Evolutionary conservation across 2,113 vertebrate species (phyloP), one percentile per base, ranked within the genome.

Genomic region (Nothoprocta perdicaria): DNA sequence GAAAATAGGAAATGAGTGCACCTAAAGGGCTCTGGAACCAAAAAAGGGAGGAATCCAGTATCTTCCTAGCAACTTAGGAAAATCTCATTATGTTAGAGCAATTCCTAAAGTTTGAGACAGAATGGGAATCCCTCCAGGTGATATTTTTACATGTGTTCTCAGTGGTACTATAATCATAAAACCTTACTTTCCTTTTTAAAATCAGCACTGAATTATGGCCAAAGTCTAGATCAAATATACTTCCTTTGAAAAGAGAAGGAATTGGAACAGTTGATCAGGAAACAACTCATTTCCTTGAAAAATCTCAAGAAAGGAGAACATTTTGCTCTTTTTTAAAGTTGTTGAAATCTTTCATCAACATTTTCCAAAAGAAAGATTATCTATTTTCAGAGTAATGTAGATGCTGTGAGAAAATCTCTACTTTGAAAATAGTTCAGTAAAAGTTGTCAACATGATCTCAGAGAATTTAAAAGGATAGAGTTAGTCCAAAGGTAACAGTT

Each of bases 231-330:
- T 65, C 87, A 91, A 95, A 93, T 91, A 91, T 85, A 77, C 65
- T 80, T 92, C 40, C 57, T 85, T 86, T 57, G 35, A 77, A 93
- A 94, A 75, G 65, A 80, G 52, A 82, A 43, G 26, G 60, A 43
- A 67, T 90, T 84, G 72, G 52, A 91, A 67, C 84, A 93, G 81
- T 67, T 92, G 82, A 16, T 75, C 84, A 87, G 92, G 94, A 95
- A 94, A 86, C 29, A 26, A 68, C n/a, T 83, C 0, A 33, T 94
- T 96, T 94, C 75, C 89, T 86, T 48, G 68, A 91, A 96, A 95
- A 95, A 91, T 89, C 68, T 94, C 79, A 55, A 91, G 68, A 88
- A 95, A 94, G 50, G 38, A 82, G 93, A 95, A 87, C 16, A 87
- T 94, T 87, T 90, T 40, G 43, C 63, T 71, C 1, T 43, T 76